phyloP scores from a whole-genome alignment of 64 coral and sea anemone genomes.

The Actinia equina region DNA sequence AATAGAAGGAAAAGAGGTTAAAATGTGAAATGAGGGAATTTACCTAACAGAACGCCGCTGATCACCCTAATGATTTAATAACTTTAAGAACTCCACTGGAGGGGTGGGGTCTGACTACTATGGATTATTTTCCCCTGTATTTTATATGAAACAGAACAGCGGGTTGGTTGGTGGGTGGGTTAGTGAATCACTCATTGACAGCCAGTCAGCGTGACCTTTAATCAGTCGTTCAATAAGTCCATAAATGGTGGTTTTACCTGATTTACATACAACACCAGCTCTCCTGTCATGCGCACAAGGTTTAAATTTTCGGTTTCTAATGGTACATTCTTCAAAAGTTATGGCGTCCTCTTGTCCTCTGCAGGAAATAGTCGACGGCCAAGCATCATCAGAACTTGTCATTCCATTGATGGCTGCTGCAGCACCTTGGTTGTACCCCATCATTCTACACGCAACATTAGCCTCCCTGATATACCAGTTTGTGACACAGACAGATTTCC shows the following conservation, averaged over 20 bases:
- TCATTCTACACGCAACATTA: not conserved
- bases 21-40: no score
- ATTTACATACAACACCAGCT: conserved; percentile 18
- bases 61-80: no score
- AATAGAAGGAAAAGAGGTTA: no score
- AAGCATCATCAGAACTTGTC: not conserved
- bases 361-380: not conserved
- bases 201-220: no score
- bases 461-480: not conserved
- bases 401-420: not conserved
- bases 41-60: no score
- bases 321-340: not conserved
- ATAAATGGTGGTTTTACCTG: not conserved
- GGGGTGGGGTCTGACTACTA: no score
- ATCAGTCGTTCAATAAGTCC: not conserved
- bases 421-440: not conserved
- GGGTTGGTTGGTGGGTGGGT: not conserved
- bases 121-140: no score
- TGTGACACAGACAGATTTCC: not conserved
- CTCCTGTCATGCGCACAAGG: not conserved
- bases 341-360: not conserved
- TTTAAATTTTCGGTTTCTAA: not conserved
- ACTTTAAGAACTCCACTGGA: no score
- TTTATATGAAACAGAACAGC: no score
- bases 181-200: no score